Evolutionary conservation across 2,888 invertebrate species (phyloP).

Genomic region (Didymodactylos carnosus): DNA sequence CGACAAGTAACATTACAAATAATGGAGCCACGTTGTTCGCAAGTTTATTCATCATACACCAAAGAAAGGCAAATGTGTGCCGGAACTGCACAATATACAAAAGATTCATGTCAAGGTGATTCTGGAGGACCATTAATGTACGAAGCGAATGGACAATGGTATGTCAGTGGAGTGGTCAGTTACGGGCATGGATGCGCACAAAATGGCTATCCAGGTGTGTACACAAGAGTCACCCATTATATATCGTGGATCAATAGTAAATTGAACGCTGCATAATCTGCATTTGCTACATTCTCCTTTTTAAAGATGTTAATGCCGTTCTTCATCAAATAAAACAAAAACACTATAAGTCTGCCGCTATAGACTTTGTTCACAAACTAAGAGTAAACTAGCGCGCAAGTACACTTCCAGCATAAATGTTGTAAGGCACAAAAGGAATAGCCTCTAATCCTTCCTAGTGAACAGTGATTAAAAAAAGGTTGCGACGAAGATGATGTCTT

Average conservation of each 20-base stretch:
- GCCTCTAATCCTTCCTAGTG: too few relatives aligned
- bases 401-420: too few relatives aligned
- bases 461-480: too few relatives aligned
- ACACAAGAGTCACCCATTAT: not conserved
- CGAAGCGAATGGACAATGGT: not conserved
- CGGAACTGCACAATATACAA: not conserved
- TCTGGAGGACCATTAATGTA: not conserved
- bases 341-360: too few relatives aligned
- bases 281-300: too few relatives aligned
- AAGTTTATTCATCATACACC: not conserved
- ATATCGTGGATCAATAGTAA: not conserved
- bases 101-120: constrained; percentile 4
- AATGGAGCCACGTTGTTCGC: not conserved
- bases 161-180: not conserved
- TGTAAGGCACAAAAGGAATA: too few relatives aligned
- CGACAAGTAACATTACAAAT: not conserved
- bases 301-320: too few relatives aligned
- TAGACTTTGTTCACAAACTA: too few relatives aligned
- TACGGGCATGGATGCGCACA: not conserved
- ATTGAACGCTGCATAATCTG: not conserved
- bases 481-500: too few relatives aligned
- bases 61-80: not conserved
- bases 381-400: too few relatives aligned
- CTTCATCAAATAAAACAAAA: too few relatives aligned
- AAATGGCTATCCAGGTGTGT: not conserved